Evolutionary conservation across 2,888 invertebrate genomes (phyloP).

Genomic region (Epinotia brunnichana): DNA sequence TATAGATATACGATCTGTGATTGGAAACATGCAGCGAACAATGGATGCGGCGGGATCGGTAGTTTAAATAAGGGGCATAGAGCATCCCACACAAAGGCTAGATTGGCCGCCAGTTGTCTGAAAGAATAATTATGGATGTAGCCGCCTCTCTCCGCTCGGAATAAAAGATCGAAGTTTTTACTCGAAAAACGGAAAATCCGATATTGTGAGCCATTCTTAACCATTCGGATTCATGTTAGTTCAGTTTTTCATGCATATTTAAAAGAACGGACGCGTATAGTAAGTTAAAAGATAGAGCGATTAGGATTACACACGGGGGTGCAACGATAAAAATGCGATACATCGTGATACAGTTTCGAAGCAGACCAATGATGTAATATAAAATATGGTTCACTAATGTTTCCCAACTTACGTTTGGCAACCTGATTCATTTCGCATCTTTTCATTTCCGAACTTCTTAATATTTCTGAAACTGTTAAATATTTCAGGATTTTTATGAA

Average conservation of each 20-base stretch:
- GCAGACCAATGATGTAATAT: too few species aligned
- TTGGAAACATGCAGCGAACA: constrained; percentile 34
- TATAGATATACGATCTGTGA: constrained; percentile 36
- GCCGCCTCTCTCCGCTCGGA: constrained; percentile 28
- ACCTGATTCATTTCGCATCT: too few species aligned
- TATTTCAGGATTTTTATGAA: too few species aligned
- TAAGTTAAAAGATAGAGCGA: not conserved
- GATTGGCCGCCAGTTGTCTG: constrained; percentile 40
- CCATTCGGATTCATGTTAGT: not conserved
- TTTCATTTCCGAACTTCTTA: too few species aligned
- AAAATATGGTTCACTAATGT: too few species aligned
- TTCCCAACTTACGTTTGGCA: too few species aligned
- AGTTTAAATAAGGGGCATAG: constrained; percentile 40
- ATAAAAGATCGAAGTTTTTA: constrained; percentile 33
- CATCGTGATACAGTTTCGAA: too few species aligned
- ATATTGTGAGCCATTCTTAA: constrained; percentile 3
- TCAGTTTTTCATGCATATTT: not conserved
- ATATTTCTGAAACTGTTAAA: too few species aligned
- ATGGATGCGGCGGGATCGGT: constrained; percentile 29
- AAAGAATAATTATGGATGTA: constrained; percentile 43
- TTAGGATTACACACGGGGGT: too few species aligned
- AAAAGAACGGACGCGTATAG: not conserved
- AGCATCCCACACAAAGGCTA: constrained; percentile 39
- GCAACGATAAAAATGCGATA: too few species aligned
- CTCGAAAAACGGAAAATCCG: constrained; percentile 13